Conservation (phyloP, 2,888 invertebrate genomes). For the Drymonia ruficornis region DNA sequence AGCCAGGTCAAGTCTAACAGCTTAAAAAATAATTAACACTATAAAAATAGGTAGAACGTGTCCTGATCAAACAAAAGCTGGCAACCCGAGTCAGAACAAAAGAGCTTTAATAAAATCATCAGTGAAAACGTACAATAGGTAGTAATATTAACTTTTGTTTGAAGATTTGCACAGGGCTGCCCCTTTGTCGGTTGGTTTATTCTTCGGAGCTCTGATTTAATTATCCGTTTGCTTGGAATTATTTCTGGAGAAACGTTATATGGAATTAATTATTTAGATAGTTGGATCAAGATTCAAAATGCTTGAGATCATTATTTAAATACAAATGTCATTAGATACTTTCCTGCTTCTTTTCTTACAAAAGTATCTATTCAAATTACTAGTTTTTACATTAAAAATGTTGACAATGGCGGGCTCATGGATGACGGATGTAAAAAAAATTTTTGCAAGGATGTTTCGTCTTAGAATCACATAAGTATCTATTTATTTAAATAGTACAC, state of each 20-base stretch:
- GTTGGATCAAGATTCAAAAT: too few species aligned
- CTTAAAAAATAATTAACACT: slow-evolving; percentile 2
- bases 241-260: background rate
- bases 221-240: background rate
- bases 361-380: too few species aligned
- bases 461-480: too few species aligned
- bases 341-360: too few species aligned
- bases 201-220: background rate
- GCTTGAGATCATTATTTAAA: too few species aligned
- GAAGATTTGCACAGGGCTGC: slow-evolving; percentile 18
- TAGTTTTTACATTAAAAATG: too few species aligned
- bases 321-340: too few species aligned
- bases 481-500: too few species aligned
- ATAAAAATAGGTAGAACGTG: background rate
- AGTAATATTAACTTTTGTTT: slow-evolving; percentile 36
- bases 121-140: slow-evolving; percentile 32
- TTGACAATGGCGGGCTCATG: too few species aligned
- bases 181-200: background rate
- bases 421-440: too few species aligned
- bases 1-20: background rate
- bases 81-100: slow-evolving; percentile 17
- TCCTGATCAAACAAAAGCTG: background rate
- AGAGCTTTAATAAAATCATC: slow-evolving; percentile 31
- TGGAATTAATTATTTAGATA: too few species aligned
- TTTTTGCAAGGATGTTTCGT: too few species aligned